phyloP scores from a whole-genome alignment of 2,797 vertebrate species.

The Melanotaenia pygmaea region DNA sequence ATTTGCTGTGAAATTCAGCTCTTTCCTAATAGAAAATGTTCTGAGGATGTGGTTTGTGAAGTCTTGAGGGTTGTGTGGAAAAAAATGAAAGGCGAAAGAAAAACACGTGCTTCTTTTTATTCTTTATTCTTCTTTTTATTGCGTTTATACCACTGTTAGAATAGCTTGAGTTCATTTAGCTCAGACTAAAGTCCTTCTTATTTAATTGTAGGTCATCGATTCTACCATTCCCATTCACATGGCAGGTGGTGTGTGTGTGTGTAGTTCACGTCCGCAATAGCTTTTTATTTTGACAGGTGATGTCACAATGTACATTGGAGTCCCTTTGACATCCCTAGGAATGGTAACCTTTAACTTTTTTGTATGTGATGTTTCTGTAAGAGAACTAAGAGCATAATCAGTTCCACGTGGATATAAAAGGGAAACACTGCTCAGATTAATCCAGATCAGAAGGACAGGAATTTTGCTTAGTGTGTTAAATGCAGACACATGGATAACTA shows the following conservation, averaged over 20 bases:
- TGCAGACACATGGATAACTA: constrained; percentile 6
- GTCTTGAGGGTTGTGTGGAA: not conserved
- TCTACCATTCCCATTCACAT: not conserved
- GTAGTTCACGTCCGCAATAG: not conserved
- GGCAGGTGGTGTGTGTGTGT: not conserved
- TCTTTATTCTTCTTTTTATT: not conserved
- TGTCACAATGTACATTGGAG: constrained; percentile 34
- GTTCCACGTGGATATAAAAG: not conserved
- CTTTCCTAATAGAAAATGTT: not conserved
- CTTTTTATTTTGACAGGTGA: constrained; percentile 38
- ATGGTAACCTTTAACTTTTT: not conserved
- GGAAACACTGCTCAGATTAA: constrained; percentile 9
- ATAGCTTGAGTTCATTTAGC: not conserved
- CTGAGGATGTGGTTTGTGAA: not conserved
- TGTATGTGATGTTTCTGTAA: constrained; percentile 1
- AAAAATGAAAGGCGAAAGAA: not conserved
- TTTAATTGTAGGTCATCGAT: not conserved
- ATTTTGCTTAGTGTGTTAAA: constrained; percentile 1
- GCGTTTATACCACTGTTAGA: too few species aligned
- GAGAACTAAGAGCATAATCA: not conserved
- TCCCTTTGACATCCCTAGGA: not conserved
- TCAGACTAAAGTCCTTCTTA: too few species aligned
- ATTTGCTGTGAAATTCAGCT: not conserved
- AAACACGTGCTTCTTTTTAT: constrained; percentile 6
- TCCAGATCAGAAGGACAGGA: constrained; percentile 20